These are phyloP conservation scores for Percopsis transmontana DNA, from an alignment of 2,113 vertebrate species.

Conservation along the genomic window DNA sequence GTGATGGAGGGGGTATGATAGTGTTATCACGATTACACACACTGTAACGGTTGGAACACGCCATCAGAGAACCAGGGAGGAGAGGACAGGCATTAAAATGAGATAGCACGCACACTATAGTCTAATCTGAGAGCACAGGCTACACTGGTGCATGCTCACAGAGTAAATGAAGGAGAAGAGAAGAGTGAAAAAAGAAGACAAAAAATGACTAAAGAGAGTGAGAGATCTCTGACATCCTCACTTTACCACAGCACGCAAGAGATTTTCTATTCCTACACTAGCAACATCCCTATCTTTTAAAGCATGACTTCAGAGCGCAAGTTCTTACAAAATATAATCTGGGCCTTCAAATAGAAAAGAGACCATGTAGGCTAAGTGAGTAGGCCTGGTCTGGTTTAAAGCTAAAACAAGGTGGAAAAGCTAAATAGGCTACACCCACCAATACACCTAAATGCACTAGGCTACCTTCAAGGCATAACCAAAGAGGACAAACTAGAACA, in stretches of 20 bases:
- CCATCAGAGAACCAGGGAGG: constrained; percentile 58
- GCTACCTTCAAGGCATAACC: constrained; percentile 10
- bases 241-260: constrained; percentile 53
- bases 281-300: constrained; percentile 1
- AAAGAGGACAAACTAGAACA: constrained; percentile 61
- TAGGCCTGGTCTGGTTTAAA: neutral
- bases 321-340: constrained; percentile 21
- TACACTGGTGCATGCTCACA: neutral
- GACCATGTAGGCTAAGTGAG: too few relatives aligned
- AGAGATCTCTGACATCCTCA: constrained; percentile 5
- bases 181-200: constrained; percentile 29
- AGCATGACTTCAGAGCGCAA: constrained; percentile 32
- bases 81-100: constrained; percentile 34
- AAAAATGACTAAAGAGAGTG: neutral
- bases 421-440: constrained; percentile 5
- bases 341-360: neutral
- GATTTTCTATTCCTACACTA: constrained; percentile 61
- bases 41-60: constrained; percentile 81
- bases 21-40: constrained; percentile 84
- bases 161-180: neutral
- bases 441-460: neutral
- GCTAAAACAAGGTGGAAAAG: neutral
- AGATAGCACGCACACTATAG: constrained; percentile 59
- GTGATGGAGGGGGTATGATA: constrained; percentile 80
- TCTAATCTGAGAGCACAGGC: constrained; percentile 20